phyloP scores from a whole-genome alignment of 2,888 invertebrate species.

The Xestia xanthographa region DNA sequence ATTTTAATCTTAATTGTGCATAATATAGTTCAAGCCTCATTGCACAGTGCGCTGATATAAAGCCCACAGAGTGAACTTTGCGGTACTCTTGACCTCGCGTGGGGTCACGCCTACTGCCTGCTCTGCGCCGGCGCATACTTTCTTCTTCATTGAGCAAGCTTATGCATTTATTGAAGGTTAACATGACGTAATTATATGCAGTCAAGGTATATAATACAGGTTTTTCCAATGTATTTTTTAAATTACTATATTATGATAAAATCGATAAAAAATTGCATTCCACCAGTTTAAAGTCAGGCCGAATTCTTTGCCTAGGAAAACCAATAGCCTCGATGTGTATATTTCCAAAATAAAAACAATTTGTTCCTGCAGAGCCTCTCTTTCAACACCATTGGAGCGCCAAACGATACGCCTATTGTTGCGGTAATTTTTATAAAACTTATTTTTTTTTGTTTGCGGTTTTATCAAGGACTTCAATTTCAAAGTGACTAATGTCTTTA shows the following conservation, averaged over 20 bases:
- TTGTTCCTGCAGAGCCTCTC: background rate
- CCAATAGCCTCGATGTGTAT: too few relatives aligned
- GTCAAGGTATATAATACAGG: slow-evolving; percentile 37
- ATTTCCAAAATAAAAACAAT: too few relatives aligned
- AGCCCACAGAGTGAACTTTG: slow-evolving; percentile 54
- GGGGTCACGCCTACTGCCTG: slow-evolving; percentile 46
- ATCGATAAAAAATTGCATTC: background rate
- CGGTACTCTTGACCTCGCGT: slow-evolving; percentile 70
- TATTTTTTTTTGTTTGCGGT: background rate
- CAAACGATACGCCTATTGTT: background rate
- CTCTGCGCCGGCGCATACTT: slow-evolving; percentile 66
- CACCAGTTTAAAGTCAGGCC: background rate
- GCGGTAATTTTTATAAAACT: too few relatives aligned
- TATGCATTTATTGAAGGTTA: slow-evolving; percentile 42
- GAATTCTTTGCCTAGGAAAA: background rate
- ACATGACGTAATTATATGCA: slow-evolving; percentile 43
- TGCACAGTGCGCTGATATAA: slow-evolving; percentile 9
- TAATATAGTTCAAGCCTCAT: background rate
- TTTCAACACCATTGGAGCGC: background rate
- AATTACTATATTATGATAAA: slow-evolving; percentile 24
- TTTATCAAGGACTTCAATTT: background rate
- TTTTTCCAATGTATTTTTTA: slow-evolving; percentile 20
- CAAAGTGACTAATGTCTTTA: slow-evolving; percentile 12
- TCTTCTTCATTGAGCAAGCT: slow-evolving; percentile 70
- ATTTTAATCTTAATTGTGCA: background rate